A percentile compares a stretch with the other conserved stretches of the same genome.
These are phyloP conservation scores for Danio aesculapii DNA, from an alignment of 2,797 vertebrate species.

Conservation along the genomic window DNA sequence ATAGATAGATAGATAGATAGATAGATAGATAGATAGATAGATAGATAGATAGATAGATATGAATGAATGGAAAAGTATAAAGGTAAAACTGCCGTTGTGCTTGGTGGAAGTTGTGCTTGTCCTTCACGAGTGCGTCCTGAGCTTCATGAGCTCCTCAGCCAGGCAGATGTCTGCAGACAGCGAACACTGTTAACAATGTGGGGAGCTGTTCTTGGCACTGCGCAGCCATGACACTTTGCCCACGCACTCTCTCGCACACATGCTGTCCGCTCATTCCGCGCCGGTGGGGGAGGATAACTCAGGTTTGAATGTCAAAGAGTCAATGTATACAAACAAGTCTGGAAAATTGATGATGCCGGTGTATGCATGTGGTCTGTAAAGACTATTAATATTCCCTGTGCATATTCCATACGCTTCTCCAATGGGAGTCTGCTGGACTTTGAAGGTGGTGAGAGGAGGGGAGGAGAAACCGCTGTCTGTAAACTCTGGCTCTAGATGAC, in stretches of 20 bases:
- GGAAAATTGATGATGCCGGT: conserved; percentile 33
- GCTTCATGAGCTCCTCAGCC: conserved; percentile 29
- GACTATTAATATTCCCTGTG: conserved; percentile 20
- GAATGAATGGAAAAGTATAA: background rate
- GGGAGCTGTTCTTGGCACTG: conserved; percentile 59
- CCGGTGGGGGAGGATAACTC: conserved; percentile 53
- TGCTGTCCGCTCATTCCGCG: conserved; percentile 47
- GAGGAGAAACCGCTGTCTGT: conserved; percentile 16
- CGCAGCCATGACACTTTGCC: conserved; percentile 57
- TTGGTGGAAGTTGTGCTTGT: conserved; percentile 22
- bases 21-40: too few relatives aligned
- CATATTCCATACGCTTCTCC: conserved; percentile 6
- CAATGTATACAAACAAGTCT: conserved; percentile 59
- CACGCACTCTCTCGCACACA: conserved; percentile 56
- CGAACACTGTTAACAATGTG: conserved; percentile 55
- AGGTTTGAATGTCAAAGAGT: conserved; percentile 61
- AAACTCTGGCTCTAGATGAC: conserved; percentile 50
- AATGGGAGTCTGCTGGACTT: conserved; percentile 10
- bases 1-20: too few relatives aligned
- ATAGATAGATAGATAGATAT: too few relatives aligned
- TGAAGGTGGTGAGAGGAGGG: background rate
- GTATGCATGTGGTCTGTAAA: conserved; percentile 16
- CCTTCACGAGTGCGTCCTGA: conserved; percentile 26
- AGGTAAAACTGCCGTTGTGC: background rate
- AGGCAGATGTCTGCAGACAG: conserved; percentile 51